A percentile compares a stretch with the other conserved stretches of the same genome.
Evolutionary conservation across 2,888 invertebrate species (phyloP).

Genomic region (Watsonalla cultraria): DNA sequence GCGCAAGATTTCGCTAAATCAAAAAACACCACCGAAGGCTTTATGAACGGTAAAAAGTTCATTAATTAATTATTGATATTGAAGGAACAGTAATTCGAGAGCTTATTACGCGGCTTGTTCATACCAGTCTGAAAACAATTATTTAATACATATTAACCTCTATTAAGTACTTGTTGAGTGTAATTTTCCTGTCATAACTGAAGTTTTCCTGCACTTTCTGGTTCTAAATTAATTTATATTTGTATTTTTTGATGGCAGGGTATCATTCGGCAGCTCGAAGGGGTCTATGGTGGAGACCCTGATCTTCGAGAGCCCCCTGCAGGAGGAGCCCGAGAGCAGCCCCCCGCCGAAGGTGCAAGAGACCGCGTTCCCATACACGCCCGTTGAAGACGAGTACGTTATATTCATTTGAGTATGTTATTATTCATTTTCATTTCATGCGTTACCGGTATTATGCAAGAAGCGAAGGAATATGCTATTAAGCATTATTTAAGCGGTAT

Average conservation of each 20-base stretch:
- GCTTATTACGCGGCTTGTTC: too few relatives aligned
- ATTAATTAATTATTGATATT: too few relatives aligned
- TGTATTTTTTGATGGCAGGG: slow-evolving; percentile 76
- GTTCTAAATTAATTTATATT: too few relatives aligned
- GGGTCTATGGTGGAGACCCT: slow-evolving; percentile 97
- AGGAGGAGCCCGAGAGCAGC: slow-evolving; percentile 87
- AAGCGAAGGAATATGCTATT: slow-evolving; percentile 5
- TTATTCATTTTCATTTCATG: slow-evolving; percentile 46
- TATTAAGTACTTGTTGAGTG: too few relatives aligned
- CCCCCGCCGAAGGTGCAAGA: slow-evolving; percentile 74
- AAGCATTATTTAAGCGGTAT: not conserved
- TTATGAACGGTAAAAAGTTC: too few relatives aligned
- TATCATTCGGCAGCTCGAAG: slow-evolving; percentile 95
- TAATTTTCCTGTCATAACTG: too few relatives aligned
- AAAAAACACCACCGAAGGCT: too few relatives aligned
- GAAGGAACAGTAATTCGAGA: too few relatives aligned
- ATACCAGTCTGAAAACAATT: too few relatives aligned
- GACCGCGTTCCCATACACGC: slow-evolving; percentile 68
- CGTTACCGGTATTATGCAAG: slow-evolving; percentile 24
- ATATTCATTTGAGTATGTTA: slow-evolving; percentile 62
- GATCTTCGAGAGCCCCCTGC: slow-evolving; percentile 91
- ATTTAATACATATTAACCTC: too few relatives aligned
- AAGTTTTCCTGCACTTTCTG: too few relatives aligned
- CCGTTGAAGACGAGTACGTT: slow-evolving; percentile 80
- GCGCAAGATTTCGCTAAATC: too few relatives aligned